Conservation (phyloP, 2,113 vertebrate genomes). For the Albula goreensis region DNA sequence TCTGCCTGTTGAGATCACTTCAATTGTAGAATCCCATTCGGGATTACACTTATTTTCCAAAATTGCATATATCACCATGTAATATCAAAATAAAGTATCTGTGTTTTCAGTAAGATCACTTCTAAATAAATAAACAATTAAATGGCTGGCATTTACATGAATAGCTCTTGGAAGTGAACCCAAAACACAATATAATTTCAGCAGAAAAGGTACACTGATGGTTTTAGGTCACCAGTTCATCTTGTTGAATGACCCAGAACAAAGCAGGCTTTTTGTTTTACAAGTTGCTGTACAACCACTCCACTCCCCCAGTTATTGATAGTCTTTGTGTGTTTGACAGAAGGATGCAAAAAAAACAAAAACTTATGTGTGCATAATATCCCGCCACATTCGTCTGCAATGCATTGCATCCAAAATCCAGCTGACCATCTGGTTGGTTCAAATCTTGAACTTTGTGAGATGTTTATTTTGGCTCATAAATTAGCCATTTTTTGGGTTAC, state of each 20-base stretch:
- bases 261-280: neutral
- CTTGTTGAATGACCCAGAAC: neutral
- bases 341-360: neutral
- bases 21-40: too few species aligned
- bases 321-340: neutral
- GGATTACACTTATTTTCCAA: too few species aligned
- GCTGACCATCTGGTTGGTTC: neutral
- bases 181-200: neutral
- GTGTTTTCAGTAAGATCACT: too few species aligned
- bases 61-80: too few species aligned
- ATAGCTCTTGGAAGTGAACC: neutral
- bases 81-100: too few species aligned
- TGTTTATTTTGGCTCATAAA: conserved; percentile 23
- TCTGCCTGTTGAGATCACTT: too few species aligned
- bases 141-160: neutral
- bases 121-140: neutral
- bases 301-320: neutral
- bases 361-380: neutral
- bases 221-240: neutral
- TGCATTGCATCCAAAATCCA: conserved; percentile 3
- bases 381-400: neutral
- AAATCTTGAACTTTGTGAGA: conserved; percentile 10
- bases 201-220: neutral
- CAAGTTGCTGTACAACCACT: neutral
- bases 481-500: neutral